Evolutionary conservation across 2,888 invertebrate genomes (phyloP), one percentile per base, ranked within the genome.

Genomic region (Eupithecia inturbata): DNA sequence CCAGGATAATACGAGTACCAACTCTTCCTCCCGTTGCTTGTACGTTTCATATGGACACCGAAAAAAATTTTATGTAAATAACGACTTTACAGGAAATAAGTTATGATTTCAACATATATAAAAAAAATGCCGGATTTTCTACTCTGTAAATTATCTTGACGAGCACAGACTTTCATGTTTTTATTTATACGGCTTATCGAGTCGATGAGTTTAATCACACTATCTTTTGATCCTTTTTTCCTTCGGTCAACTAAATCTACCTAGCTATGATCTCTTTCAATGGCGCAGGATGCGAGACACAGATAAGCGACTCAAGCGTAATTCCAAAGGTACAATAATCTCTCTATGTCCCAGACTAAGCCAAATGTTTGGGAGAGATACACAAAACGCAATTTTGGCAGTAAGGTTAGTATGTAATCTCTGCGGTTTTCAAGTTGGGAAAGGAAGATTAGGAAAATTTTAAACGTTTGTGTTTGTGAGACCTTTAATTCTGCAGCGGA

Each of bases 301-400:
- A 66, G 72, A 73, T 77, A 75, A 75, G 73, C 67, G 70, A 71
- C 74, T 72, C n/a, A 62, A 70, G 71, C 68, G 72, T 66, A 57
- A 66, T 72, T 74, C 71, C 70, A 66, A 66, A 67, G 70, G 68
- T 63, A 73, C 68, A 68, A 53, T 74, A 72, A 75, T 75, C 72
- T 67, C 53, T 57, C 53, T 68, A 75, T 70, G 67, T 64, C 60
- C 33, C 57, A 63, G 63, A 60, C 72, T 70, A 49, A 33, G 57
- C 67, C 64, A 57, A 72, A 70, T 73, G 70, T 68, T 75, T 62
- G 64, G 70, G 10, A 31, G 70, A 70, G 70, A 75, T 75, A 75
- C 67, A 68, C 68, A 64, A 72, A 33, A 70, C 69, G 57, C 62
- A 64, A 67, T 72, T 72, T 63, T 60, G 66, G 70, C 57, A 67